A percentile compares a stretch with the other conserved stretches of the same genome.
Conservation (phyloP, 2,888 invertebrate genomes). For the Neoitamus cyanurus region DNA sequence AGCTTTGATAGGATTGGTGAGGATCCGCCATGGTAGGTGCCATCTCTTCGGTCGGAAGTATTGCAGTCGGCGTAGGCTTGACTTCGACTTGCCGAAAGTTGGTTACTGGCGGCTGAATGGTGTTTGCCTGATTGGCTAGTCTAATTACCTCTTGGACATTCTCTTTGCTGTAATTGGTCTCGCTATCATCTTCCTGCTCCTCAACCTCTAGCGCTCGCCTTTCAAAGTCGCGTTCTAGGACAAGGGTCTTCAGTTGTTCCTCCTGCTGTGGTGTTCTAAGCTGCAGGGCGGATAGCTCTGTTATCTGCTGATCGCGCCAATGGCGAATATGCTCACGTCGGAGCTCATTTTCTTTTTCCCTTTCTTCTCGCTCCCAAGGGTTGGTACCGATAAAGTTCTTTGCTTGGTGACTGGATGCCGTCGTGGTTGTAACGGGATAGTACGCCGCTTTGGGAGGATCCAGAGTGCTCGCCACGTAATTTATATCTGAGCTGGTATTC, state of each 20-base stretch:
- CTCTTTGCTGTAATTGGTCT: conserved; percentile 63
- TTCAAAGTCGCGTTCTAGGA: conserved; percentile 94
- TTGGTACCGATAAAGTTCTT: conserved; percentile 69
- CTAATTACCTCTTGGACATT: conserved; percentile 69
- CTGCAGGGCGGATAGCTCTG: conserved; percentile 77
- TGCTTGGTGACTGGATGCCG: conserved; percentile 50
- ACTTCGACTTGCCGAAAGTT: conserved; percentile 65
- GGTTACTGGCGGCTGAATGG: conserved; percentile 66
- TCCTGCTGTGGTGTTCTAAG: conserved; percentile 83
- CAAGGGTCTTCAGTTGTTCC: conserved; percentile 87
- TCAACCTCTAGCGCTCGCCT: conserved; percentile 84
- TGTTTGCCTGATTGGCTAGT: conserved; percentile 64
- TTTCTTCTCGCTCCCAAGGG: conserved; percentile 95
- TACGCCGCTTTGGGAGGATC: conserved; percentile 81
- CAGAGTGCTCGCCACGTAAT: conserved; percentile 77
- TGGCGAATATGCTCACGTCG: conserved; percentile 80
- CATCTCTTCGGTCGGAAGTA: conserved; percentile 58
- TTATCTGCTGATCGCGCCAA: conserved; percentile 89
- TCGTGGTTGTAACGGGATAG: conserved; percentile 68
- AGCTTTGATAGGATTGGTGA: conserved; percentile 56
- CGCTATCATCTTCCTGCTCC: conserved; percentile 76
- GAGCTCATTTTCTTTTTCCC: conserved; percentile 82
- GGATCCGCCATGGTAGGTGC: conserved; percentile 52
- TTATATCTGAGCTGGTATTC: conserved; percentile 60
- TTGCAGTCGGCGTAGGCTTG: conserved; percentile 59